Evolutionary conservation across 1,140 invertebrate genomes (phyloP).

Genomic region (Tigriopus japonicus): DNA sequence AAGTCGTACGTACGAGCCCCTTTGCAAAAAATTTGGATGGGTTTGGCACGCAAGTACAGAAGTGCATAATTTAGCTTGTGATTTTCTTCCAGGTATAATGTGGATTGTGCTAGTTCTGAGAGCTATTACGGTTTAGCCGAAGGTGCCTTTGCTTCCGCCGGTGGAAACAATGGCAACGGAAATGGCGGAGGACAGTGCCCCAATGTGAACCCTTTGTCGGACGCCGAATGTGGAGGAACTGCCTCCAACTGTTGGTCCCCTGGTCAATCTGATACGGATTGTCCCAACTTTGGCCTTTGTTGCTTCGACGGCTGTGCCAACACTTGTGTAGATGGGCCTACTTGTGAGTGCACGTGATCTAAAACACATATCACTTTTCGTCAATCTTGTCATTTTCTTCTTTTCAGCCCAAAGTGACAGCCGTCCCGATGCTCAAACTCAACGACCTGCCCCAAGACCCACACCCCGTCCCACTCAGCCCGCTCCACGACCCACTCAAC

Average conservation of each 20-base stretch:
- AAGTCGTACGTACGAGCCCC: too few species aligned
- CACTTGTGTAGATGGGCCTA: constrained; percentile 5
- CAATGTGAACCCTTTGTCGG: not conserved
- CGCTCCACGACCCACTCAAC: not conserved
- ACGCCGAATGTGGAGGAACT: constrained; percentile 1
- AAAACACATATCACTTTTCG: not conserved
- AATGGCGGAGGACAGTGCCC: constrained; percentile 6
- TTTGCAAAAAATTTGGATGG: too few species aligned
- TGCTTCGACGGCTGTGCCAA: constrained; percentile 13
- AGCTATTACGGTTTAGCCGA: constrained; percentile 18
- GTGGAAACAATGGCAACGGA: not conserved
- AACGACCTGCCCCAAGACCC: not conserved
- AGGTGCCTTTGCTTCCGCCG: constrained; percentile 8
- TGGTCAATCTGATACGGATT: constrained; percentile 10
- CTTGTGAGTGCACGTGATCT: not conserved
- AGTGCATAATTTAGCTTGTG: not conserved
- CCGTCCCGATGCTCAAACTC: not conserved
- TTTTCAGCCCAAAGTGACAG: not conserved
- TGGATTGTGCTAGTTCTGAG: constrained; percentile 19
- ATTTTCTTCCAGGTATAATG: constrained; percentile 18
- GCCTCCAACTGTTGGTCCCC: constrained; percentile 14
- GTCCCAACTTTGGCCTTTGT: constrained; percentile 12
- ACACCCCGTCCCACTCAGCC: not conserved
- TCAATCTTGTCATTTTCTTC: not conserved
- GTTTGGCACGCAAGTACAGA: too few species aligned